Evolutionary conservation across 2,888 invertebrate species (phyloP).

Genomic region (Bruchidius siliquastri): DNA sequence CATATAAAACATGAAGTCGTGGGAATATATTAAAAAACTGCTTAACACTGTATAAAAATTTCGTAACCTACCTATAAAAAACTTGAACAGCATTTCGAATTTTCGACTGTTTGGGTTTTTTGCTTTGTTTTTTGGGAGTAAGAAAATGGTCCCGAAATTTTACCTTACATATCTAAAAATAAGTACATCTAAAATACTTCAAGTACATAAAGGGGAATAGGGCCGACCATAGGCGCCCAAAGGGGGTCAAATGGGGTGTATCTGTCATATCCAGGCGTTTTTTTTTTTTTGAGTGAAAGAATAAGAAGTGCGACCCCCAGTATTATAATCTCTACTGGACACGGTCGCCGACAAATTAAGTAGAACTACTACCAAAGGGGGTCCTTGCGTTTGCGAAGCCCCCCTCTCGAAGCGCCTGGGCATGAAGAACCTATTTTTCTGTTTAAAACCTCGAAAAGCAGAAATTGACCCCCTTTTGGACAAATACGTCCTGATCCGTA

Average conservation of each 20-base stretch:
- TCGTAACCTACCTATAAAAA: constrained; percentile 10
- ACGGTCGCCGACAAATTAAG: too few relatives aligned
- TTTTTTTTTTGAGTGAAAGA: too few relatives aligned
- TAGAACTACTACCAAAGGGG: too few relatives aligned
- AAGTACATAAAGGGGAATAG: constrained; percentile 25
- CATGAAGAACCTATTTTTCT: too few relatives aligned
- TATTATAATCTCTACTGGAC: too few relatives aligned
- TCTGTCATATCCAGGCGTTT: too few relatives aligned
- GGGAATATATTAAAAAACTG: neutral
- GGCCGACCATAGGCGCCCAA: constrained; percentile 19
- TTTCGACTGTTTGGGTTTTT: constrained; percentile 19
- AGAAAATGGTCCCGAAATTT: constrained; percentile 25
- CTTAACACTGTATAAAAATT: constrained; percentile 9
- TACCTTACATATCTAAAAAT: constrained; percentile 9
- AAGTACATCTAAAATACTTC: constrained; percentile 11
- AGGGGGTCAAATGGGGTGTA: neutral
- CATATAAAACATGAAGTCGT: neutral
- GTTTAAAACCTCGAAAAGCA: too few relatives aligned
- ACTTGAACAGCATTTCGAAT: constrained; percentile 31
- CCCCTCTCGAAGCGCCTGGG: too few relatives aligned
- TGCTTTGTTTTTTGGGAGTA: neutral
- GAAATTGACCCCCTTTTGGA: too few relatives aligned
- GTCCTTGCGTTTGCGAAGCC: too few relatives aligned
- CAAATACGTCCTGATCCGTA: too few relatives aligned
- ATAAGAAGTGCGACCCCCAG: too few relatives aligned